Base-by-base conservation (phyloP, 2,888 invertebrate genomes). In the Tillus elongatus region DNA sequence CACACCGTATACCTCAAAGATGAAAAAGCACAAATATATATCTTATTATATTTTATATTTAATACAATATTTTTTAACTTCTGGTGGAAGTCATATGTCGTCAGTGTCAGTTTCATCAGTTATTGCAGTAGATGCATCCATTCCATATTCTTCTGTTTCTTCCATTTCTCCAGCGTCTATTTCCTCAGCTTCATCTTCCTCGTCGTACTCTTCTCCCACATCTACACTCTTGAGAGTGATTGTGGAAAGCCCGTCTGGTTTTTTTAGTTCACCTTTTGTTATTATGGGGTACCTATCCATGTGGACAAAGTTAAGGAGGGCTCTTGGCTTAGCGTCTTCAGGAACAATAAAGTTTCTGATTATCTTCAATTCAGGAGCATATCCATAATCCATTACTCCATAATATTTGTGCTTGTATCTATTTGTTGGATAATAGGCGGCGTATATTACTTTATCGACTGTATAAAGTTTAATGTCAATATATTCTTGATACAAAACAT, bases 341-440 rank as follows among this genome's bases (percentile, higher is more conserved):
- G 45, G 41, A 13, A 52, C 47, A 11, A 64, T 37, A 28, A 46
- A 46, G 40, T 61, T 61, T 13, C 52, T 47, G 36, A 54, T 59
- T 28, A 64, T 64, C 43, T 54, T 56, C 35, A 64, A 39, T 31
- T 58, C 57, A 3, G 53, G 47, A 2, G 62, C 52, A 43, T 51
- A 58, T 1, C 67, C 71, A 31, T 61, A 69, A 10, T 71, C 70
- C 48, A 67, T 50, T 44, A 73, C 71, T 40, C 71, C 66, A 36
- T 75, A 75, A 58, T 74, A 75, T 4, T 68, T 52, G 38, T 73
- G 70, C 33, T 74, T 73, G 46, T 69, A 74, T 36, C 68, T 64
- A 47, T 64, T 56, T 2, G 52, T 48, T 3, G 62, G 60, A 45
- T 73, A 67, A 13, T 60, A 57, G n/a, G 68, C 70, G 11, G 63